Evolutionary conservation across 1,140 invertebrate genomes (phyloP).

Genomic region (Phortica variegata): DNA sequence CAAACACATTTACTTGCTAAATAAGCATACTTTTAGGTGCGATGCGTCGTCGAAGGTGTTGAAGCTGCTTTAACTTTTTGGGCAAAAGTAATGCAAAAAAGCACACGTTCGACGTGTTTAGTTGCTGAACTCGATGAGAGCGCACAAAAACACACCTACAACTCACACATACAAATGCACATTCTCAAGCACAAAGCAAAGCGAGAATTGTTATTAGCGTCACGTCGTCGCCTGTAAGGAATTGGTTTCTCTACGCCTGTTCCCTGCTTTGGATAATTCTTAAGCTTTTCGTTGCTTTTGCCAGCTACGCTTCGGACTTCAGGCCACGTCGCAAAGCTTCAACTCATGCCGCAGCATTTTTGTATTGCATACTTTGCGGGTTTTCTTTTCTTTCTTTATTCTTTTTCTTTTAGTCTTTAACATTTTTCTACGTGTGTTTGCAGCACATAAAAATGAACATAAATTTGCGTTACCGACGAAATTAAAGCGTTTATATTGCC

Average conservation of each 20-base stretch:
- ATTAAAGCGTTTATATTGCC: conserved; percentile 21
- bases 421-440: background rate
- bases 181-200: too few relatives aligned
- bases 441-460: conserved; percentile 23
- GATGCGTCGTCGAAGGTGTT: conserved; percentile 6
- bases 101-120: too few relatives aligned
- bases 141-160: too few relatives aligned
- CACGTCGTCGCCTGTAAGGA: too few relatives aligned
- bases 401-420: too few relatives aligned
- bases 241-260: background rate
- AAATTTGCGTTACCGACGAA: conserved; percentile 40
- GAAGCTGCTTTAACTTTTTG: too few relatives aligned
- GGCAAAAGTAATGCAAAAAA: too few relatives aligned
- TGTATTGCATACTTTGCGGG: conserved; percentile 13
- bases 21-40: conserved; percentile 23
- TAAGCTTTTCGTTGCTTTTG: conserved; percentile 45
- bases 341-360: conserved; percentile 3
- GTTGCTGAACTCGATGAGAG: too few relatives aligned
- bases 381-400: background rate
- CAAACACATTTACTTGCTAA: conserved; percentile 12
- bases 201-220: too few relatives aligned
- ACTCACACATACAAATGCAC: too few relatives aligned
- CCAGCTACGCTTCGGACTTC: conserved; percentile 42
- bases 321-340: conserved; percentile 22
- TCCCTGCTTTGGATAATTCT: background rate